Conservation (phyloP, 64 coral and sea anemone species). For the Exaiptasia diaphana region DNA sequence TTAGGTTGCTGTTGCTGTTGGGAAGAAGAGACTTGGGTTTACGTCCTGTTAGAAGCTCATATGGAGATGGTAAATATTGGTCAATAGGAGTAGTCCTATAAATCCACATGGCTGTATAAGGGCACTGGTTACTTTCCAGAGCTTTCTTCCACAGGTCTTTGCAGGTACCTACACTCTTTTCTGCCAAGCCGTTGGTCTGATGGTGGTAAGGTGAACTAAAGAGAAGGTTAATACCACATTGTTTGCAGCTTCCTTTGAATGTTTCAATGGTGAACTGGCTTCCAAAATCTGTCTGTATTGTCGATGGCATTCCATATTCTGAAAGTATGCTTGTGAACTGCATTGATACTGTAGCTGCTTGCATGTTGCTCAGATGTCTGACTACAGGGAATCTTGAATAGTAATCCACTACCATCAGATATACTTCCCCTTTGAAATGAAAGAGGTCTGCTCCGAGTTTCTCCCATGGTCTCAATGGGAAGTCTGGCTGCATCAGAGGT, state of each 20-base stretch:
- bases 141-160: conserved; percentile 58
- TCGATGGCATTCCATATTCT: conserved; percentile 46
- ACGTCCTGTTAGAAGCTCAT: conserved; percentile 48
- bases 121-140: conserved; percentile 34
- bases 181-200: conserved; percentile 51
- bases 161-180: conserved; percentile 23
- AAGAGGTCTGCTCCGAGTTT: conserved; percentile 36
- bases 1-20: background rate
- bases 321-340: conserved; percentile 28
- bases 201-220: conserved; percentile 73
- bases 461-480: conserved; percentile 2
- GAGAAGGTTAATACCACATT: conserved; percentile 21
- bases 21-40: conserved; percentile 39
- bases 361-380: background rate
- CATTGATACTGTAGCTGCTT: conserved; percentile 13
- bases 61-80: conserved; percentile 55
- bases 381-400: conserved; percentile 18
- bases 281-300: conserved; percentile 26
- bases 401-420: conserved; percentile 21
- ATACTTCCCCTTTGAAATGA: background rate
- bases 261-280: conserved; percentile 44
- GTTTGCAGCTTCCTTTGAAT: conserved; percentile 41
- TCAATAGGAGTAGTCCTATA: conserved; percentile 54
- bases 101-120: conserved; percentile 59
- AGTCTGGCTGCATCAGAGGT: background rate